A percentile compares a stretch with the other conserved stretches of the same genome.
These are phyloP conservation scores for Sciurus carolinensis DNA, from an alignment of 2,797 vertebrate genomes.

Conservation along the genomic window DNA sequence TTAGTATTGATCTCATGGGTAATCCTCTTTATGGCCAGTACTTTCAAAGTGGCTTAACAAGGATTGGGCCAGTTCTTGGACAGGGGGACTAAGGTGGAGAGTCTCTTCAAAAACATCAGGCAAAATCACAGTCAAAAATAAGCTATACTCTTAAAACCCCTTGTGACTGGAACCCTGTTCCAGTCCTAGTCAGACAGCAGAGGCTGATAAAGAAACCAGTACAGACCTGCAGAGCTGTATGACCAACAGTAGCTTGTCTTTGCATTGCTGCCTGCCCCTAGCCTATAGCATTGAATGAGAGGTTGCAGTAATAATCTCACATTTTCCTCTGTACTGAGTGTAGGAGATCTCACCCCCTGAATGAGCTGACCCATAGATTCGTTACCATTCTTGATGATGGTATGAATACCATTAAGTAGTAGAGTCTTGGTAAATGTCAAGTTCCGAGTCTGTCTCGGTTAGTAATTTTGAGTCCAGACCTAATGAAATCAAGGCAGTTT, in stretches of 20 bases:
- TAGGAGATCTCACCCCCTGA: not conserved
- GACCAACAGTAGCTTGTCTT: too few species aligned
- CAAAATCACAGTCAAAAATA: not conserved
- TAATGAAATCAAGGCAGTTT: not conserved
- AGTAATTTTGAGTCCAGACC: not conserved
- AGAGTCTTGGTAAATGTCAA: not conserved
- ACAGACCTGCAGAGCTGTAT: not conserved
- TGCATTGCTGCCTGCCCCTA: not conserved
- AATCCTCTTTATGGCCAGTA: not conserved
- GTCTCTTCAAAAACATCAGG: not conserved
- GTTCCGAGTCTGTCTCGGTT: not conserved
- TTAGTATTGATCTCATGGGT: not conserved
- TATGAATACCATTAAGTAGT: not conserved
- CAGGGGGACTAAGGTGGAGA: not conserved
- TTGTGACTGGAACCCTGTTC: not conserved
- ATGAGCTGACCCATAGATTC: not conserved
- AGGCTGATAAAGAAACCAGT: not conserved
- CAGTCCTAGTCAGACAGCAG: too few species aligned
- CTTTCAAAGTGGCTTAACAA: not conserved
- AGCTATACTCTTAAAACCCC: not conserved
- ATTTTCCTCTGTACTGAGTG: not conserved
- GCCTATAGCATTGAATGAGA: not conserved
- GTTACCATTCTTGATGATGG: not conserved
- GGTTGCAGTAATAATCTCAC: not conserved
- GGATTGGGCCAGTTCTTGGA: not conserved